Percentiles rank a stretch among this genome's conserved stretches.
phyloP scores from a whole-genome alignment of 2,113 vertebrate genomes.

The Scartelaos histophorus region DNA sequence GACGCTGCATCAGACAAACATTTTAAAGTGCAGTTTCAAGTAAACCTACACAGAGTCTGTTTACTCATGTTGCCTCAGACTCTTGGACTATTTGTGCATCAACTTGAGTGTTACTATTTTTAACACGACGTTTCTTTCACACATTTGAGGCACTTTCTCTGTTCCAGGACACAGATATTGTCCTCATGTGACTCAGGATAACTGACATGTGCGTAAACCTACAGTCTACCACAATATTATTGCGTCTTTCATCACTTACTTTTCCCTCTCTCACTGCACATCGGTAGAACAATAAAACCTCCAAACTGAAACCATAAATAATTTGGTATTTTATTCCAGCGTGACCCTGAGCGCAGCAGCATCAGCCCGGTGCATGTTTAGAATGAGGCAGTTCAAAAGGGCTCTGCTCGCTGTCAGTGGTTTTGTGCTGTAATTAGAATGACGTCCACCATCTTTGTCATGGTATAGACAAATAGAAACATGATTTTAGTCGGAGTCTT shows the following conservation, averaged over 20 bases:
- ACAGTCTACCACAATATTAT: background rate
- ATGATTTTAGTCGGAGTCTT: conserved; percentile 4
- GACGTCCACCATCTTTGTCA: conserved; percentile 22
- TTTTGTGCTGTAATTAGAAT: conserved; percentile 24
- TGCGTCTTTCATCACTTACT: conserved; percentile 58
- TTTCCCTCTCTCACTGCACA: conserved; percentile 7
- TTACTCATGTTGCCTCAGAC: background rate
- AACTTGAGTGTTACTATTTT: background rate
- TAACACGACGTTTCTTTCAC: background rate
- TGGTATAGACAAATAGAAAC: conserved; percentile 27
- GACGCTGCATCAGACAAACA: too few relatives aligned
- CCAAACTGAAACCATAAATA: conserved; percentile 10
- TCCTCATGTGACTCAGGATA: conserved; percentile 45
- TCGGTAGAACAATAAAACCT: conserved; percentile 27
- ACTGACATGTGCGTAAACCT: conserved; percentile 38
- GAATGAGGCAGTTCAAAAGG: conserved; percentile 18
- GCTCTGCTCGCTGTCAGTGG: conserved; percentile 22
- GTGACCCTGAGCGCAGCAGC: conserved; percentile 19
- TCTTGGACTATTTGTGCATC: background rate
- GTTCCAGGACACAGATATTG: background rate
- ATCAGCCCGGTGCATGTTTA: conserved; percentile 13
- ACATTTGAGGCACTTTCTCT: background rate
- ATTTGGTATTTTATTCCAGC: conserved; percentile 27
- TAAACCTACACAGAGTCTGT: too few relatives aligned
- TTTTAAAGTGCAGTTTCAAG: too few relatives aligned